Evolutionary conservation across 2,888 invertebrate species (phyloP).

Genomic region (Gari tellinella): DNA sequence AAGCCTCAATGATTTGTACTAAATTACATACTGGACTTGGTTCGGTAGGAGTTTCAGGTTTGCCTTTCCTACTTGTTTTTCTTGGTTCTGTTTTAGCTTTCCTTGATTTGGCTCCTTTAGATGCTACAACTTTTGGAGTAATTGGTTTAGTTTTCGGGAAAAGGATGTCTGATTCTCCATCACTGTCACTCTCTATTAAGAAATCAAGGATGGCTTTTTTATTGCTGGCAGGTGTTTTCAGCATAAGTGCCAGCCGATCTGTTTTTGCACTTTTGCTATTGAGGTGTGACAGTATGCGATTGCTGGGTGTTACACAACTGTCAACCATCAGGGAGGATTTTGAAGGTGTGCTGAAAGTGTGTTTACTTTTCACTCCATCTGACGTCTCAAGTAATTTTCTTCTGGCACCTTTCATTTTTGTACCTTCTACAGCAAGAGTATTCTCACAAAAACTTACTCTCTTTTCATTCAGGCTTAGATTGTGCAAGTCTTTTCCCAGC

Average conservation of each 20-base stretch:
- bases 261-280: conserved; percentile 11
- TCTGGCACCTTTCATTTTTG: conserved; percentile 8
- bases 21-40: no score
- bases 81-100: not conserved
- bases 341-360: not conserved
- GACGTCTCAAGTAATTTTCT: conserved; percentile 5
- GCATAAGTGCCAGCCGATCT: conserved; percentile 9
- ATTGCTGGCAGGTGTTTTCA: conserved; percentile 57
- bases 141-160: conserved; percentile 47
- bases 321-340: not conserved
- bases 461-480: conserved; percentile 1
- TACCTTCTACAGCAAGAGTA: not conserved
- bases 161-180: conserved; percentile 42
- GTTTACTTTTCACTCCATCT: not conserved
- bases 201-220: conserved; percentile 48
- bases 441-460: conserved; percentile 13
- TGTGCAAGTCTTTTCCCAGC: conserved; percentile 4
- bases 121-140: conserved; percentile 38
- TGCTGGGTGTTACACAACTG: conserved; percentile 4
- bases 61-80: no score
- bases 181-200: conserved; percentile 57
- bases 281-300: conserved; percentile 1
- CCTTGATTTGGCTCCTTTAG: conserved; percentile 5
- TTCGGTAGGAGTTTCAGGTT: no score
- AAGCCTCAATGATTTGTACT: no score